Evolutionary conservation across 2,888 invertebrate genomes (phyloP).

Genomic region (Eremobia ochroleuca): DNA sequence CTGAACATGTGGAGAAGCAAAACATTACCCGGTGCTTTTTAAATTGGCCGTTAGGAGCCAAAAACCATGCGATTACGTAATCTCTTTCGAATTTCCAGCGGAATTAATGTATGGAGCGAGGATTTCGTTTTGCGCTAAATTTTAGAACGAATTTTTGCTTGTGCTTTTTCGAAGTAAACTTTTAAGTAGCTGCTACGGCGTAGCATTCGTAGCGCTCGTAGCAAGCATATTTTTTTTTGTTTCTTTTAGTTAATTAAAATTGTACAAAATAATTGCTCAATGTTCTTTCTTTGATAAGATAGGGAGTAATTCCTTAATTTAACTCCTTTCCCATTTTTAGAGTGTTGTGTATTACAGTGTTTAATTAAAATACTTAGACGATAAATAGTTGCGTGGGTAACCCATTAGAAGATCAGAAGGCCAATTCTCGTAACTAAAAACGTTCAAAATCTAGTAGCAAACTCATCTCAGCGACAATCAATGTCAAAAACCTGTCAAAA

Average conservation of each 20-base stretch:
- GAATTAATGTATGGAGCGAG: conserved; percentile 53
- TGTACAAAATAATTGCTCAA: neutral
- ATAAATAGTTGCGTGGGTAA: neutral
- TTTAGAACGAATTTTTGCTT: conserved; percentile 32
- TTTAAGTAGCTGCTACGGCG: conserved; percentile 50
- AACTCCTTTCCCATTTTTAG: neutral
- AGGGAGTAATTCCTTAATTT: neutral
- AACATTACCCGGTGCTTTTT: conserved; percentile 56
- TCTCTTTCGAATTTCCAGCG: conserved; percentile 51
- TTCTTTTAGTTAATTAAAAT: conserved; percentile 25
- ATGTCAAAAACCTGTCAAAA: no score
- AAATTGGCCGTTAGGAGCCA: conserved; percentile 54
- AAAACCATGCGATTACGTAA: conserved; percentile 60
- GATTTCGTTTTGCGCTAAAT: conserved; percentile 55
- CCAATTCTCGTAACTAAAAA: no score
- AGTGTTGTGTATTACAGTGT: neutral
- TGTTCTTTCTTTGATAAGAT: neutral
- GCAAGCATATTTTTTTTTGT: conserved; percentile 1
- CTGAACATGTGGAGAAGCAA: conserved; percentile 41
- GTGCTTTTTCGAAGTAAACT: conserved; percentile 16
- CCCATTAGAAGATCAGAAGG: neutral
- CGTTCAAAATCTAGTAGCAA: no score
- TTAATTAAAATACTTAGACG: neutral
- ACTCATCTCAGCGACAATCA: no score
- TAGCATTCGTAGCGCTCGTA: conserved; percentile 54